Evolutionary conservation across 1,140 invertebrate species (phyloP).

Genomic region (Aethina tumida): DNA sequence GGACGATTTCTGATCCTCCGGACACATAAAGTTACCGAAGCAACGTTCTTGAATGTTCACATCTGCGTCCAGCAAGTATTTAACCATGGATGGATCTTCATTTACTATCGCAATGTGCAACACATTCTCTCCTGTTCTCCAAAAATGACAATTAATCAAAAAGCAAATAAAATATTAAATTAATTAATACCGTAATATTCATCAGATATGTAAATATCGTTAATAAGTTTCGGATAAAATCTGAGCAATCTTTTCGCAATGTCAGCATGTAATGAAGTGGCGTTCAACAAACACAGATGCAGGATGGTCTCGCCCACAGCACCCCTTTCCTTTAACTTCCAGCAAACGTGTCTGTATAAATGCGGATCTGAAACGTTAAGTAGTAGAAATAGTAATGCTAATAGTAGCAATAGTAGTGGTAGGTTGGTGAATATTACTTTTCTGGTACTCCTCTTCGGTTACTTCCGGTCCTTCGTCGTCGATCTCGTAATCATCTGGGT

Average conservation of each 20-base stretch:
- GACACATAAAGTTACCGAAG: conserved; percentile 92
- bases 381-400: background rate
- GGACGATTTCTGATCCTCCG: conserved; percentile 92
- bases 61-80: conserved; percentile 85
- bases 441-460: conserved; percentile 36
- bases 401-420: background rate
- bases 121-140: conserved; percentile 65
- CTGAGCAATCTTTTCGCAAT: conserved; percentile 83
- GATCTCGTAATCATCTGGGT: conserved; percentile 72
- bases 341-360: conserved; percentile 76
- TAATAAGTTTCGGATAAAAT: conserved; percentile 90
- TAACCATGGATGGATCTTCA: conserved; percentile 95
- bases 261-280: conserved; percentile 83
- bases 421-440: conserved; percentile 20
- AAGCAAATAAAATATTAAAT: conserved; percentile 7
- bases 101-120: conserved; percentile 97
- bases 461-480: conserved; percentile 58
- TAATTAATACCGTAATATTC: conserved; percentile 82
- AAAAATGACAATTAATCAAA: conserved; percentile 5
- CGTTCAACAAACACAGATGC: conserved; percentile 86
- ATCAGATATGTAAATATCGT: conserved; percentile 92
- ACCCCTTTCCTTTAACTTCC: conserved; percentile 85
- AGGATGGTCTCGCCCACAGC: conserved; percentile 92
- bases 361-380: conserved; percentile 29
- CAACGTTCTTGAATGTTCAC: conserved; percentile 85